Percentiles rank a stretch among this genome's conserved stretches.
These are phyloP conservation scores for Thinocorus orbignyianus DNA, from an alignment of 2,113 vertebrate genomes.

Conservation along the genomic window DNA sequence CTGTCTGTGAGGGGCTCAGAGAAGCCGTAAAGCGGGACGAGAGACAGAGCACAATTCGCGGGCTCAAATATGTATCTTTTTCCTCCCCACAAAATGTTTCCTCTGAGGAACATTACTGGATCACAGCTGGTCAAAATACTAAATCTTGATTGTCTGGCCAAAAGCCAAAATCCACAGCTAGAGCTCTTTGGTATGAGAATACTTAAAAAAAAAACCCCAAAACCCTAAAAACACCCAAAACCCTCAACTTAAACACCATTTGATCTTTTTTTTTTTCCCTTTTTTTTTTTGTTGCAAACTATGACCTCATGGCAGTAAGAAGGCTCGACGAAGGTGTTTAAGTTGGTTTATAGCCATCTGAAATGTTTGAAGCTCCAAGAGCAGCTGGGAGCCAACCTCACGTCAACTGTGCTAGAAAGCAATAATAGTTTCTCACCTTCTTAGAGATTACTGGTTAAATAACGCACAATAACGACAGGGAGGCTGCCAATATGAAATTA, in stretches of 20 bases:
- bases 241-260: conserved; percentile 46
- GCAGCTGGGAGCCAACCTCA: conserved; percentile 37
- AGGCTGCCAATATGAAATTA: conserved; percentile 49
- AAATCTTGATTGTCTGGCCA: conserved; percentile 68
- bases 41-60: conserved; percentile 38
- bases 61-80: conserved; percentile 63
- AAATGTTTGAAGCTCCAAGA: conserved; percentile 64
- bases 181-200: conserved; percentile 60
- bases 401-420: conserved; percentile 69
- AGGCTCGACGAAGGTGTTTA: conserved; percentile 68
- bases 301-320: conserved; percentile 72
- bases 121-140: conserved; percentile 75
- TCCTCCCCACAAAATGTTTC: conserved; percentile 59
- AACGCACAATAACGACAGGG: conserved; percentile 42
- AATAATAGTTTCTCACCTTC: conserved; percentile 75
- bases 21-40: conserved; percentile 11
- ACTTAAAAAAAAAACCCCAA: neutral
- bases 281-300: conserved; percentile 23
- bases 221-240: no score
- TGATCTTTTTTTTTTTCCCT: conserved; percentile 49
- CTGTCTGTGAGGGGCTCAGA: conserved; percentile 21
- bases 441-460: conserved; percentile 69
- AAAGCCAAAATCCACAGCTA: conserved; percentile 70
- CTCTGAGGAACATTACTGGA: conserved; percentile 71
- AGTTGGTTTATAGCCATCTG: conserved; percentile 73